These are phyloP conservation scores for Cromileptes altivelis DNA, from an alignment of 2,113 vertebrate species.

Conservation along the genomic window DNA sequence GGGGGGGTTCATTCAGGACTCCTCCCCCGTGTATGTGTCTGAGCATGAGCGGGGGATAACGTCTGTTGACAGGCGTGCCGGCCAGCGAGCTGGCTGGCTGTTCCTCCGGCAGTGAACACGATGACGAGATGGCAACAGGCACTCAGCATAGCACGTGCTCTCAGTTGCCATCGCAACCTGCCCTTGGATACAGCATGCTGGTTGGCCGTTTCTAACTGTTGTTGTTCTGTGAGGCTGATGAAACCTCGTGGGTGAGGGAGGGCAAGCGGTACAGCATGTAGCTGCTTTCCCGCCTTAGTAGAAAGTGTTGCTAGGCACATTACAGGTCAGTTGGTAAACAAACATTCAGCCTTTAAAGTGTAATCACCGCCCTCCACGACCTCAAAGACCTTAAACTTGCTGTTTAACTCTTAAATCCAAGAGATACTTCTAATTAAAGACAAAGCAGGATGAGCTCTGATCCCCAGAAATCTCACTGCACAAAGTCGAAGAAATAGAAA, in stretches of 20 bases:
- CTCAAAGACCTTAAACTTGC: constrained; percentile 14
- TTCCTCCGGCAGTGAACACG: constrained; percentile 62
- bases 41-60: constrained; percentile 39
- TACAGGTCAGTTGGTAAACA: constrained; percentile 71
- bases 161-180: constrained; percentile 84
- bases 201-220: constrained; percentile 84
- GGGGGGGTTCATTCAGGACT: constrained; percentile 51
- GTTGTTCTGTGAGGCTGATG: constrained; percentile 83
- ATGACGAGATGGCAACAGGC: constrained; percentile 85
- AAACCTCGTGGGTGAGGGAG: constrained; percentile 78
- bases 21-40: constrained; percentile 51
- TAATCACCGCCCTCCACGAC: not conserved
- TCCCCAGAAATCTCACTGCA: constrained; percentile 25
- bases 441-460: constrained; percentile 57
- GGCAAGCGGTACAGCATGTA: constrained; percentile 47
- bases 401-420: constrained; percentile 53
- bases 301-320: constrained; percentile 82
- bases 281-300: constrained; percentile 51
- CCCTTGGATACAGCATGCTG: constrained; percentile 86
- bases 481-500: constrained; percentile 19
- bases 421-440: constrained; percentile 43
- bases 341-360: constrained; percentile 44
- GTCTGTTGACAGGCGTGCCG: constrained; percentile 70
- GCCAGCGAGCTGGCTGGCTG: constrained; percentile 75
- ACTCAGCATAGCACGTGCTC: constrained; percentile 77